Base-by-base conservation (phyloP, 2,113 vertebrate genomes). In the Ailuropoda melanoleuca region DNA sequence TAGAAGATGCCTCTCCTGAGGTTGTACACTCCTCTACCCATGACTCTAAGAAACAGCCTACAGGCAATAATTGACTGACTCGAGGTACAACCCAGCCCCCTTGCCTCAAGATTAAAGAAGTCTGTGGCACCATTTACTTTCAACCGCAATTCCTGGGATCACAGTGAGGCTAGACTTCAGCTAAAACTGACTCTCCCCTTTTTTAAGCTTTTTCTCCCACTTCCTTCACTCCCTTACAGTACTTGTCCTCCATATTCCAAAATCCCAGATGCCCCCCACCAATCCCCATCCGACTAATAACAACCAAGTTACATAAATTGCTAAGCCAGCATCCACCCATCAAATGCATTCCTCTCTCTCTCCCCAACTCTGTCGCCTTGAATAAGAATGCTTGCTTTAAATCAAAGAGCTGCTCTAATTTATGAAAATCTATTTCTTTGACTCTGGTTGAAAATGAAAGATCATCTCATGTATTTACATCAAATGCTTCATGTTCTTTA, bases 401-500 rank as follows among this genome's bases (percentile, higher is more conserved):
- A 92, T 64, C 55, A 37, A 78, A 93, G 80, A 97, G 46, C 62
- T 77, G 21, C 18, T 97, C 24, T 72, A 81, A 96, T 95, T 90
- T 96, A 86, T 93, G 84, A 93, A 96, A 94, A 95, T 53, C 24
- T 56, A 46, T 81, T 80, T 96, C 31, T 93, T 37, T 80, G 58
- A 84, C 39, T 74, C 15, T n/a, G 53, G 26, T 87, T 92, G 82
- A 90, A 93, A 97, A 96, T 77, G 24, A 88, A 90, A 91, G 78
- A 82, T 92, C 90, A 93, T 80, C 78, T 96, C 13, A 43, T 74
- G n/a, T 84, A 97, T 96, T 97, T 97, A 83, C n/a, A 96, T 86
- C 81, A 93, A 77, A 78, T 12, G 12, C 8, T 92, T 31, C 39
- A 74, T 88, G 26, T n/a, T 96, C 78, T 94, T 95, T 95, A 88